These are phyloP conservation scores for Fissipunctia ypsillon DNA, from an alignment of 2,888 invertebrate genomes.

Conservation along the genomic window DNA sequence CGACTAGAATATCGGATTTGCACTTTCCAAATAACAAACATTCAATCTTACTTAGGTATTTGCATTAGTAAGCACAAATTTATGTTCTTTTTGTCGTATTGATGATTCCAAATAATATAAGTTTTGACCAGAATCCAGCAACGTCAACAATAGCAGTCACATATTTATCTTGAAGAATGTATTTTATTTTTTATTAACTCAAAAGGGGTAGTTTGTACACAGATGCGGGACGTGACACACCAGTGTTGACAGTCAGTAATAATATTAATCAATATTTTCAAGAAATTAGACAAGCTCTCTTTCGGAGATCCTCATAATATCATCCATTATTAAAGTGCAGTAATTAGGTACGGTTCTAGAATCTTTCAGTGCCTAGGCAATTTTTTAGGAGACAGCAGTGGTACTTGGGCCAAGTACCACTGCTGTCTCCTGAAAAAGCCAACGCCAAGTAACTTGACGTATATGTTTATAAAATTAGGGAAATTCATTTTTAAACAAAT, in stretches of 20 bases:
- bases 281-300: background rate
- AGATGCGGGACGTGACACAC: too few species aligned
- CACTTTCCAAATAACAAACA: slow-evolving; percentile 59
- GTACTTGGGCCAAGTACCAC: too few species aligned
- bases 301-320: background rate
- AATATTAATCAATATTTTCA: background rate
- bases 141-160: background rate
- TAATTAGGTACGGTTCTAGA: background rate
- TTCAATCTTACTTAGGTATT: slow-evolving; percentile 36
- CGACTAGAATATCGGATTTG: slow-evolving; percentile 76
- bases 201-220: background rate
- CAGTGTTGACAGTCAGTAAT: rapidly evolving
- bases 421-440: too few species aligned
- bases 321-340: background rate
- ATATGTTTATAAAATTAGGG: background rate
- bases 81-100: background rate
- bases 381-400: background rate
- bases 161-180: background rate
- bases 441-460: too few species aligned
- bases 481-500: background rate
- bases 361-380: background rate
- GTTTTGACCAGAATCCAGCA: background rate
- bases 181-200: background rate
- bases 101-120: background rate
- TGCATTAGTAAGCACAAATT: background rate